phyloP scores from a whole-genome alignment of 2,888 invertebrate species.

The Mechanitis mazaeus region DNA sequence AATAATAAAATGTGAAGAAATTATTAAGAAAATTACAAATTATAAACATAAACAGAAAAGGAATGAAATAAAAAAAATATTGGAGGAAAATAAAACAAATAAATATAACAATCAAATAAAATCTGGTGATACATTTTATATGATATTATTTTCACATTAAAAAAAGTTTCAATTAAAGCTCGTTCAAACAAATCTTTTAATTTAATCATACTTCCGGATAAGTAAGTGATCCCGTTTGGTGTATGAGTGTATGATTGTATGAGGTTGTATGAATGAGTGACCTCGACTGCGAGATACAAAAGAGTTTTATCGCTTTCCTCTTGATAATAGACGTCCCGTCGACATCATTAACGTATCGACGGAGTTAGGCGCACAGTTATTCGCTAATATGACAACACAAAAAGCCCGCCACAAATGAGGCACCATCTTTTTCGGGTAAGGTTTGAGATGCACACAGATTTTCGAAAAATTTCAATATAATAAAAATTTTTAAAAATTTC shows the following conservation, averaged over 20 bases:
- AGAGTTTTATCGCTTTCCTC: constrained; percentile 49
- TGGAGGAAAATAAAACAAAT: no score
- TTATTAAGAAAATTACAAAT: no score
- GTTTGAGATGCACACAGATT: constrained; percentile 39
- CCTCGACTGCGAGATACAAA: constrained; percentile 42
- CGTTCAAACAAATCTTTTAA: not conserved
- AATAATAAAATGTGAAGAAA: no score
- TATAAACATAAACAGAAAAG: no score
- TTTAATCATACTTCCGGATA: not conserved
- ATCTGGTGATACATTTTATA: no score
- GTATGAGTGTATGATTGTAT: constrained; percentile 18
- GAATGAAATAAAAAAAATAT: no score
- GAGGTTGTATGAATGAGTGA: constrained; percentile 18
- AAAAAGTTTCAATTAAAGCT: not conserved
- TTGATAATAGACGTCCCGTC: constrained; percentile 63
- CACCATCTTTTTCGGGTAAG: constrained; percentile 63
- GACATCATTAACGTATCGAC: constrained; percentile 75
- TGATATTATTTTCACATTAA: no score
- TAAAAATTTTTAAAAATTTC: no score
- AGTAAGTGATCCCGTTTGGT: not conserved
- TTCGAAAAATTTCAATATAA: not conserved
- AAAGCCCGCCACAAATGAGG: constrained; percentile 72
- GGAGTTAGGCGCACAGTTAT: constrained; percentile 65
- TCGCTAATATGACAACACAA: constrained; percentile 75
- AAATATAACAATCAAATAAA: no score